Conservation (phyloP, 2,113 vertebrate species). For the Microcebus jonahi region DNA sequence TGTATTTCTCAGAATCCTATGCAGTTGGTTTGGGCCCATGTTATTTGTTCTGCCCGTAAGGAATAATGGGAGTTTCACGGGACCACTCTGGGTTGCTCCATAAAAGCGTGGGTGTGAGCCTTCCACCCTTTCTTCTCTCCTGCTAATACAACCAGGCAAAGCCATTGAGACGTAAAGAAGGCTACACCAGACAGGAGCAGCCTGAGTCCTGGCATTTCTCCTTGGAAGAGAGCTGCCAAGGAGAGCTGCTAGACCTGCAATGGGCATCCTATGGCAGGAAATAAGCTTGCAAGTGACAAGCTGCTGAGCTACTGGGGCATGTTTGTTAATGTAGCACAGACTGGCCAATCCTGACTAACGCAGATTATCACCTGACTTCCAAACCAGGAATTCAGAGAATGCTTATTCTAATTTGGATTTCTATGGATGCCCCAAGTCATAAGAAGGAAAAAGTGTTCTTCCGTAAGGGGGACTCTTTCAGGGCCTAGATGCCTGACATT, state of each 20-base stretch:
- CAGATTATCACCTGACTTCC: neutral
- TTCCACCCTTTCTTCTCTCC: neutral
- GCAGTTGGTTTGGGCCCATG: neutral
- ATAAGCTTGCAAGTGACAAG: neutral
- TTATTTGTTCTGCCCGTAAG: neutral
- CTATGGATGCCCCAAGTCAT: neutral
- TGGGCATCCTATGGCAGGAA: neutral
- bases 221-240: neutral
- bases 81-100: neutral
- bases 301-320: neutral
- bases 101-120: accelerated
- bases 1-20: neutral
- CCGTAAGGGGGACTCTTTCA: neutral
- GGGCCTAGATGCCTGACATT: neutral
- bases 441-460: neutral
- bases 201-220: neutral
- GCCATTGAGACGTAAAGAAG: neutral
- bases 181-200: neutral
- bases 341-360: neutral
- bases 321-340: neutral
- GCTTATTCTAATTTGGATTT: neutral
- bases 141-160: neutral
- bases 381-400: neutral
- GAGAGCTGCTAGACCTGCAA: neutral
- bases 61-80: neutral